Percentiles rank a stretch among this genome's conserved stretches.
Conservation (phyloP, 2,797 vertebrate species). For the Malurus leucopterus region DNA sequence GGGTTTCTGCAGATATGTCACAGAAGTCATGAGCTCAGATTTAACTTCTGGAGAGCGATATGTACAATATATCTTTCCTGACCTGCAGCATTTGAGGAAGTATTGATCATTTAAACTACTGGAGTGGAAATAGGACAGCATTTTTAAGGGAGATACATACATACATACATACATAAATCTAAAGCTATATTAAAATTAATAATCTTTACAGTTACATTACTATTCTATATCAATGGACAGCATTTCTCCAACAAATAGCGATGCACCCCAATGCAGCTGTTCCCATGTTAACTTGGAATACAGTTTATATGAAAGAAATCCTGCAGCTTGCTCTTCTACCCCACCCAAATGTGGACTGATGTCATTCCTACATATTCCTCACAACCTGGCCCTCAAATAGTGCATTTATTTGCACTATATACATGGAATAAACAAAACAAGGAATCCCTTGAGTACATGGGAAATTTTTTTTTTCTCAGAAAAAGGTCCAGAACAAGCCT, state of each 20-base stretch:
- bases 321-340: background rate
- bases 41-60: background rate
- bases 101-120: background rate
- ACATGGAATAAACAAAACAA: background rate
- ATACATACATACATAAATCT: rapidly evolving
- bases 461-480: background rate
- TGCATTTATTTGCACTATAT: background rate
- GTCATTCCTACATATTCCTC: background rate
- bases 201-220: background rate
- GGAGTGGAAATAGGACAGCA: background rate
- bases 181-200: background rate
- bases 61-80: background rate
- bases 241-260: background rate
- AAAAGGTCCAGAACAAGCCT: background rate
- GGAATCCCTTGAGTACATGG: background rate
- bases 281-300: background rate
- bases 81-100: background rate
- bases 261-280: background rate
- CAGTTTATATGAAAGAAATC: background rate
- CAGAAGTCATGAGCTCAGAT: background rate
- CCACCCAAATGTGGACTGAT: background rate
- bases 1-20: background rate
- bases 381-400: background rate
- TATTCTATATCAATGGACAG: background rate
- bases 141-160: background rate